phyloP scores from a whole-genome alignment of 2,797 vertebrate species.

The Tadarida brasiliensis region DNA sequence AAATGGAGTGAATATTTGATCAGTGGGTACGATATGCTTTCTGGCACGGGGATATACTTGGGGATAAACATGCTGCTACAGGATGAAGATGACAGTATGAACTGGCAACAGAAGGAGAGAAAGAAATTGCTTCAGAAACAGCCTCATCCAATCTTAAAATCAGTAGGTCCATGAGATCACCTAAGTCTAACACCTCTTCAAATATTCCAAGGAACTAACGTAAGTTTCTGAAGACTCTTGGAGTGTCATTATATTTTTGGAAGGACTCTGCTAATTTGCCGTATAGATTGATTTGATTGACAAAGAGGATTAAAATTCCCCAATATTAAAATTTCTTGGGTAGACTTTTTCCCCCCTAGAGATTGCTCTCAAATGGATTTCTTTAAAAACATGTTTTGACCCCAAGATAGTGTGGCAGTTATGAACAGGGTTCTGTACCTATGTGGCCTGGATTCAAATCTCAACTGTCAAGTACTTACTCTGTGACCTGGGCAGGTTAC shows the following conservation, averaged over 20 bases:
- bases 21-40: background rate
- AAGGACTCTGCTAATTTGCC: background rate
- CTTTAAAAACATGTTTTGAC: background rate
- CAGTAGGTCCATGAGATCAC: background rate
- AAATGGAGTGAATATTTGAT: background rate
- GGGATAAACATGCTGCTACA: background rate
- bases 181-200: background rate
- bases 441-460: background rate
- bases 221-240: background rate
- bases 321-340: slow-evolving; percentile 7
- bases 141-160: slow-evolving; percentile 3
- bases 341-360: background rate
- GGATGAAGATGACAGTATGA: background rate
- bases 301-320: slow-evolving; percentile 9
- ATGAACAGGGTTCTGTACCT: background rate
- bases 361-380: background rate
- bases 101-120: background rate
- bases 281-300: background rate
- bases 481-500: background rate
- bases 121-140: slow-evolving; percentile 46
- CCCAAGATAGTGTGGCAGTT: background rate
- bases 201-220: background rate
- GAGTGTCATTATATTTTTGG: background rate
- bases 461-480: background rate
- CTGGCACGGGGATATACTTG: background rate